Conservation (phyloP, 2,797 vertebrate species). For the Bovichtus variegatus region DNA sequence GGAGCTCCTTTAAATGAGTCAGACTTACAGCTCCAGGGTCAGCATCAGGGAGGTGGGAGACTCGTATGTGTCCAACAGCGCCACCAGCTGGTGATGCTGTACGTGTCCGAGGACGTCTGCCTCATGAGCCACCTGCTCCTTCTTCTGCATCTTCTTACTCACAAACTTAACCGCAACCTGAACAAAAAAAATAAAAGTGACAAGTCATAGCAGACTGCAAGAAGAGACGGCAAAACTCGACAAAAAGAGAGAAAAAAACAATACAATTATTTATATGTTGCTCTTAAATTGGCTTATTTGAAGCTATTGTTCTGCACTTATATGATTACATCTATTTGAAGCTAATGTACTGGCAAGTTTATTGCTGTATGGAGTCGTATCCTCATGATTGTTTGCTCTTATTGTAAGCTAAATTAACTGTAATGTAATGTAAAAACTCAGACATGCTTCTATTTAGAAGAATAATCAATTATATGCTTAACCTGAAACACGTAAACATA, state of each 20-base stretch:
- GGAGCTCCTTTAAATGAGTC: background rate
- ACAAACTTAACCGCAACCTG: conserved; percentile 96
- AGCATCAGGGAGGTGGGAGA: conserved; percentile 92
- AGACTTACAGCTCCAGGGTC: conserved; percentile 93
- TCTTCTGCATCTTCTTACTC: conserved; percentile 98
- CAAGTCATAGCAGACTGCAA: background rate
- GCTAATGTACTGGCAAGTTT: too few relatives aligned
- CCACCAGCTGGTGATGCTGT: conserved; percentile 93
- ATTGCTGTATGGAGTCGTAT: too few relatives aligned
- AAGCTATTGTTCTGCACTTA: too few relatives aligned
- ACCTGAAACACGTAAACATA: background rate
- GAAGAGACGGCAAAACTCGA: background rate
- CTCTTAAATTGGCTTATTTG: too few relatives aligned
- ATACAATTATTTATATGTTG: too few relatives aligned
- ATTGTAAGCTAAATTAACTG: too few relatives aligned
- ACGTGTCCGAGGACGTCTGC: conserved; percentile 92
- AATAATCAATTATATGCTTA: background rate
- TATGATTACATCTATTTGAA: too few relatives aligned
- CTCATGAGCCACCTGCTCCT: conserved; percentile 96
- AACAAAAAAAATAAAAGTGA: background rate
- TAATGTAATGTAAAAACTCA: background rate
- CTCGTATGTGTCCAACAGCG: conserved; percentile 93
- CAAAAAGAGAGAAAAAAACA: too few relatives aligned
- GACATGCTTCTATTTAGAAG: too few relatives aligned
- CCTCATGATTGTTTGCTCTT: too few relatives aligned